phyloP scores from a whole-genome alignment of 2,888 invertebrate species.

The Ceriagrion tenellum region DNA sequence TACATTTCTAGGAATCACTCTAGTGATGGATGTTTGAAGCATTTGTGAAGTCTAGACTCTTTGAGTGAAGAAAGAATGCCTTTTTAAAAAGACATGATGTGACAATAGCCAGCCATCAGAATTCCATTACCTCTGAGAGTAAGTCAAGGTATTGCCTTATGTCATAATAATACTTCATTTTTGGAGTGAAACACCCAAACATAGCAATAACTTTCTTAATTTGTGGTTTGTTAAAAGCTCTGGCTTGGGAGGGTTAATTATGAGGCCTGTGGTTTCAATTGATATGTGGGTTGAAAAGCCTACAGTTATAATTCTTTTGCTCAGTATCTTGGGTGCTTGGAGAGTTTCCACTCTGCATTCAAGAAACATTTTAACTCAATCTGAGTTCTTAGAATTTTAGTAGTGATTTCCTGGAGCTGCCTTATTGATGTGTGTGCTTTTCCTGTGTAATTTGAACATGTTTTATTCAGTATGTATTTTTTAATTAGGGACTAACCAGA shows the following conservation, averaged over 20 bases:
- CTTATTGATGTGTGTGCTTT: not conserved
- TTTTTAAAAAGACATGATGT: not conserved
- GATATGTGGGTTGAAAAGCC: not conserved
- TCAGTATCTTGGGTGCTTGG: not conserved
- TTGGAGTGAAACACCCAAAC: not conserved
- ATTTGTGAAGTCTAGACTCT: not conserved
- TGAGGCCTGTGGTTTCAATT: constrained; percentile 22
- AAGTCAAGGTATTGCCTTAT: not conserved
- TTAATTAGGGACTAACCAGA: not conserved
- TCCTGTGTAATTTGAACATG: not conserved
- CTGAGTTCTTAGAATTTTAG: not conserved
- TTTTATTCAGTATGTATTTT: not conserved
- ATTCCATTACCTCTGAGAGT: not conserved
- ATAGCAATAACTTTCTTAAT: constrained; percentile 42
- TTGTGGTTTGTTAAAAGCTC: not conserved
- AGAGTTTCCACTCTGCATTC: not conserved
- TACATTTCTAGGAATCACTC: not conserved
- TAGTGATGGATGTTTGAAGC: not conserved
- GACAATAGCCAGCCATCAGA: not conserved
- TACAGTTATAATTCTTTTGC: not conserved
- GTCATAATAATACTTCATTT: not conserved
- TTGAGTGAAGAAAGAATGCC: not conserved
- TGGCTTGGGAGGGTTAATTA: not conserved
- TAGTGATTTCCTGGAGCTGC: not conserved
- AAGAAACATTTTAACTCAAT: not conserved